Base-by-base conservation (phyloP, 1,140 invertebrate species). In the Papilio polyxenes region DNA sequence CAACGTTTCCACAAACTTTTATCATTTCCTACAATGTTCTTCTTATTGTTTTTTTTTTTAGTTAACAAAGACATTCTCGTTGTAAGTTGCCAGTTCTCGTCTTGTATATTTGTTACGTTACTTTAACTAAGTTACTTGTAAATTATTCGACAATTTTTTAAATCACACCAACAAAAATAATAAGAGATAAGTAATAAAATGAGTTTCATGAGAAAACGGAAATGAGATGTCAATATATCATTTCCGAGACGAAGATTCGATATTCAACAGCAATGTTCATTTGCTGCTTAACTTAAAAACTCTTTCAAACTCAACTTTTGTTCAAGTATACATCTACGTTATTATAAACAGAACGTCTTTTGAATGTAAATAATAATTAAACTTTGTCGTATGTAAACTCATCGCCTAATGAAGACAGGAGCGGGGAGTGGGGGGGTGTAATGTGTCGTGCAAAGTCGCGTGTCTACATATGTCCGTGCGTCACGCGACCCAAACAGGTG, bases 401-500 rank as follows among this genome's bases (percentile, higher is more conserved):
- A 31, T 77, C 20, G 23, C 10, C 48, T 53, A 77, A 77, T 77
- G 75, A 77, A 77, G 75, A 77, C 75, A n/a, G 75, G 49, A 77
- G 75, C 0, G 31, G 15, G 65, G 31, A 31, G 23, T 3, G 5
- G 31, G 62, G 3, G 20, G 11, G 11, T 72, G 65, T 72, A 72
- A 72, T 31, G 23, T 72, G 65, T 37, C 65, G 65, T 7, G 65
- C n/a, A 72, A 72, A 72, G 65, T 72, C 65, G 23, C 65, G 65
- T 72, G 65, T 72, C 31, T 72, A 72, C 65, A 72, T 23, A 20
- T 77, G 44, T 31, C 75, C 75, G 75, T 53, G 49, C 75, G 75
- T 56, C 81, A 84, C 82, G 83, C 84, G 85, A 85, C 82, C 81
- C 84, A 85, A 84, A 62, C 84, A 86, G 83, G 81, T 79, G 77